phyloP scores from a whole-genome alignment of 2,888 invertebrate species.

The Crematogaster levior region DNA sequence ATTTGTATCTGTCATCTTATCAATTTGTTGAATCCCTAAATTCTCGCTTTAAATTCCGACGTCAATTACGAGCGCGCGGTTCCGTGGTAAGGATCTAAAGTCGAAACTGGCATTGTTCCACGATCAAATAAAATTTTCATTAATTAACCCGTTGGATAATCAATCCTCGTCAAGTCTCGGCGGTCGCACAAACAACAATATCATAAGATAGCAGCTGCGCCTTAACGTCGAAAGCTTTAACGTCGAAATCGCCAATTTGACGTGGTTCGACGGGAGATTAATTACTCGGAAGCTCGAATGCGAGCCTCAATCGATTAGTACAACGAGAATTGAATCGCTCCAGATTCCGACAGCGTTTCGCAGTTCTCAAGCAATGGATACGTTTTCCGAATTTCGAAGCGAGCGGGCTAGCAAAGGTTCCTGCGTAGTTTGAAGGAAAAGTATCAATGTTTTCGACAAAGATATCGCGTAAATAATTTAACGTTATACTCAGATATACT shows the following conservation, averaged over 20 bases:
- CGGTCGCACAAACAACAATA: constrained; percentile 12
- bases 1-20: constrained; percentile 14
- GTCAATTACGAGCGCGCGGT: constrained; percentile 5
- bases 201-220: constrained; percentile 17
- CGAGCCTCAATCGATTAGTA: constrained; percentile 6
- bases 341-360: constrained; percentile 1
- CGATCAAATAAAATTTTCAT: constrained; percentile 23
- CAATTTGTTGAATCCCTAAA: constrained; percentile 5
- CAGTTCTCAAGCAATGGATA: neutral
- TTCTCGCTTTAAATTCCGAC: neutral
- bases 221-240: no score
- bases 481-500: neutral
- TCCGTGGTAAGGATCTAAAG: neutral
- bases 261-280: constrained; percentile 22
- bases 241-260: neutral
- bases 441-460: neutral
- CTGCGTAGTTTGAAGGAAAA: neutral
- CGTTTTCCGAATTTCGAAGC: neutral
- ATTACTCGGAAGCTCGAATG: constrained; percentile 12
- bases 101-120: constrained; percentile 4
- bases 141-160: constrained; percentile 26
- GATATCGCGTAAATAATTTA: neutral
- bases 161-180: constrained; percentile 5
- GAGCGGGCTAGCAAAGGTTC: neutral
- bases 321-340: neutral